Evolutionary conservation across 2,888 invertebrate species (phyloP), one percentile per base, ranked within the genome.

Genomic region (Pterostichus niger): DNA sequence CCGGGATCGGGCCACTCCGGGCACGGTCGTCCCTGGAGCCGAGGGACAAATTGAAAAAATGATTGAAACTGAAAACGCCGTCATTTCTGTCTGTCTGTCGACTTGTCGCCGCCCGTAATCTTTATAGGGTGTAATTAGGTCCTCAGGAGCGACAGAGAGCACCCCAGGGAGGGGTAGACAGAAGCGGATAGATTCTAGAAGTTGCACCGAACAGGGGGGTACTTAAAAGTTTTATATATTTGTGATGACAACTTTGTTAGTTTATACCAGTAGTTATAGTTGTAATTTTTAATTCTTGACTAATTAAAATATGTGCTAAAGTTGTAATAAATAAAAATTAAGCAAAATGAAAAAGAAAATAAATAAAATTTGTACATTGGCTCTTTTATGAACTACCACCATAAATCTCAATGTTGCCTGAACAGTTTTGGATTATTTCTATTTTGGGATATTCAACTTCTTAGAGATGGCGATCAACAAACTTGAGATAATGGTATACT

Each of bases 71-170:
- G 68, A 71, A 71, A 71, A 71, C 68, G 68, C 68, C 44, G 68
- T 71, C 68, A 71, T 71, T 71, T 44, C 68, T 71, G 68, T 71
- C 68, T 71, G 68, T 71, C 68, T 71, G 68, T 71, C 68, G 44
- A 71, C 68, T 71, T 71, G 68, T 44, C 68, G 44, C 24, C 44
- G 44, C 44, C 64, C 46, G 68, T 71, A 71, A 71, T 71, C 68
- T 71, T 71, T 71, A 71, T 71, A 71, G 68, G 68, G 44, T 71
- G 68, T 71, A 71, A 71, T 71, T 71, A 71, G 68, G 68, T 71
- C 68, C 31, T 64, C 35, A 33, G 11, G 64, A 71, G 40, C 15
- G 68, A 46, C 40, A 52, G 52, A 13, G 52, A 52, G 40, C 40
- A 40, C 40, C 40, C 40, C 40, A 9, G 40, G 5, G 24, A 31